Base-by-base conservation (phyloP, 2,888 invertebrate genomes). In the Cantharis lateralis region DNA sequence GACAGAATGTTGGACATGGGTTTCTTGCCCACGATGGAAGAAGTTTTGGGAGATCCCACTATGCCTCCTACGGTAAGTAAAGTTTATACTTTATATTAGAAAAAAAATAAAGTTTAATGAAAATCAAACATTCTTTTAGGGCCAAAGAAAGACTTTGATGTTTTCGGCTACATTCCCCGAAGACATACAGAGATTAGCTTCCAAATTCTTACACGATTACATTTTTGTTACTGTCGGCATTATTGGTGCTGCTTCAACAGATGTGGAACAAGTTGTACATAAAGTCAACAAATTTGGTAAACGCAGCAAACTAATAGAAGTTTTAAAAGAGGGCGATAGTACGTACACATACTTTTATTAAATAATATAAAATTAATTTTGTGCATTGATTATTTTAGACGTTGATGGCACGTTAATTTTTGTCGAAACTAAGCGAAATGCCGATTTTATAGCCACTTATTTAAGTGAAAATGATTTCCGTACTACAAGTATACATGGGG, bases 191-290 rank as follows among this genome's bases (percentile, higher is more conserved):
- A 90, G 91, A 66, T 88, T 97, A 80, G 97, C 97, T 0, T 91
- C 91, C 0, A 92, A 94, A 70, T 98, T 95, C 86, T 89, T 98
- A 15, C 89, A 91, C 80, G 89, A 93, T 75, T 98, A 98, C 85
- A 85, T 97, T n/a, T 98, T 98, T 85, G 91, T 98, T 9, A 92
- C 95, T 0, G 94, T 98, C 15, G 99, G 98, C 64, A 93, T 95
- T 10, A 94, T 99, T 0, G 99, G 99, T 0, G 96, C 97, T 1
- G 98, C 98, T 9, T 97, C 96, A 83, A 87, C 93, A 0, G 98
- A 99, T 87, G 97, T 99, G 0, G 92, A 94, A 74, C 99, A 99
- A 86, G 90, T 89, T 1, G 92, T 96, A 82, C 89, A 91, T 68
- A 90, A 94, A 85, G 93, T 95, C 0, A 88, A 90, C 0, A 92